A percentile compares a stretch with the other conserved stretches of the same genome.
Evolutionary conservation across 2,797 vertebrate species (phyloP).

Genomic region (Natrix natrix): DNA sequence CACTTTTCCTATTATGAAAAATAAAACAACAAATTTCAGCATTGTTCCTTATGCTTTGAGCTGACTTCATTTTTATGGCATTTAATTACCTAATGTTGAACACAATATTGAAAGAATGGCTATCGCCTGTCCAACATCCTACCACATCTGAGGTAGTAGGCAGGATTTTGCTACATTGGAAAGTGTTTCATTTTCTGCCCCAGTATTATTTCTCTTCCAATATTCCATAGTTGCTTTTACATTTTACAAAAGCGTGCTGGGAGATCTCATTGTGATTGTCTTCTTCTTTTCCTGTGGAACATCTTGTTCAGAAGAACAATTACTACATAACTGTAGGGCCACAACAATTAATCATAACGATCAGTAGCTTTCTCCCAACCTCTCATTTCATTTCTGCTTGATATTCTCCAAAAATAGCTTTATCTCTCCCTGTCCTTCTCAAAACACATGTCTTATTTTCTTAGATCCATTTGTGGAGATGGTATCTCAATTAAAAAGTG

Average conservation of each 20-base stretch:
- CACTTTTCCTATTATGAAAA: not conserved
- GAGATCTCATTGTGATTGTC: not conserved
- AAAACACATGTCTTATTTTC: not conserved
- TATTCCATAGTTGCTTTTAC: not conserved
- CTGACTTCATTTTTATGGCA: not conserved
- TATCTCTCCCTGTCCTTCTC: not conserved
- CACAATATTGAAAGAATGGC: not conserved
- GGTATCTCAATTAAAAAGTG: conserved; percentile 7
- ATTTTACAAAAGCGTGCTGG: not conserved
- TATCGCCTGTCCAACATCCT: not conserved
- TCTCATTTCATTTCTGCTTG: not conserved
- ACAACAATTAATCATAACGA: not conserved
- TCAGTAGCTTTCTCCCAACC: not conserved
- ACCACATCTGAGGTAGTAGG: not conserved
- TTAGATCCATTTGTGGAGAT: not conserved
- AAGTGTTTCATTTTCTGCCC: not conserved
- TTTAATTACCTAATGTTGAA: not conserved
- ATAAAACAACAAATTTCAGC: not conserved
- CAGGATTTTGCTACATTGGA: not conserved
- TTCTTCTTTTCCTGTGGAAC: not conserved
- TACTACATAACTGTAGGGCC: not conserved
- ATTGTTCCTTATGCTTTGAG: not conserved
- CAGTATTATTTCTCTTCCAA: not conserved
- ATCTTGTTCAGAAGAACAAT: not conserved
- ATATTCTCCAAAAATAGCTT: conserved; percentile 19